These are phyloP conservation scores for Gymnothorax javanicus DNA, from an alignment of 2,797 vertebrate genomes.

Conservation along the genomic window DNA sequence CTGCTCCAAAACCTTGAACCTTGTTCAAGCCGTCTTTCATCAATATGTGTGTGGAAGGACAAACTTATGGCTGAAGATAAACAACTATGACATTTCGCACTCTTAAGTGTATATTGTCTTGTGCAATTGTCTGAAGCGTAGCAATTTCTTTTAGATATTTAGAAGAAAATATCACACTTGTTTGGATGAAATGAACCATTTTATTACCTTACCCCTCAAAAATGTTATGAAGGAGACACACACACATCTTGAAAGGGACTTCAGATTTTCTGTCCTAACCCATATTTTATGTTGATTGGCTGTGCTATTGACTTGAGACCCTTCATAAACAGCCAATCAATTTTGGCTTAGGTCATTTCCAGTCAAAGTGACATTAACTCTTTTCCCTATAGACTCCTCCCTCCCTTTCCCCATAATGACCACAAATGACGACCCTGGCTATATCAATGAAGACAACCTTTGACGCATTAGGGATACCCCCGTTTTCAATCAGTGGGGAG, in stretches of 20 bases:
- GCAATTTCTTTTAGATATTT: neutral
- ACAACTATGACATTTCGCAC: conserved; percentile 7
- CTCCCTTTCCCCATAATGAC: too few relatives aligned
- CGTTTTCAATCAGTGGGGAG: too few relatives aligned
- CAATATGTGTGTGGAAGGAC: neutral
- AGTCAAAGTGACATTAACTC: neutral
- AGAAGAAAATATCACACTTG: neutral
- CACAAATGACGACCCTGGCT: too few relatives aligned
- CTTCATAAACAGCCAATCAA: neutral
- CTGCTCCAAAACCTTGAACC: conserved; percentile 22
- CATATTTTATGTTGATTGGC: neutral
- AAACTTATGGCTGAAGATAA: neutral
- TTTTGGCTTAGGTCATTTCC: neutral
- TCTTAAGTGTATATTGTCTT: conserved; percentile 4
- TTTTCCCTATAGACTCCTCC: too few relatives aligned
- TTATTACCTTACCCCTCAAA: neutral
- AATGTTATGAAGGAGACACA: neutral
- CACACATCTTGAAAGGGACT: neutral
- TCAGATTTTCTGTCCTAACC: neutral
- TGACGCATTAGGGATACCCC: too few relatives aligned
- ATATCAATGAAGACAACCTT: too few relatives aligned
- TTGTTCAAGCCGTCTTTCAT: conserved; percentile 11
- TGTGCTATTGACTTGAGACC: neutral
- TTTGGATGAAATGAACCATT: neutral
- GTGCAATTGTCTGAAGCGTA: neutral